Base-by-base conservation (phyloP, 1,140 invertebrate species). In the Drosophila melanica region DNA sequence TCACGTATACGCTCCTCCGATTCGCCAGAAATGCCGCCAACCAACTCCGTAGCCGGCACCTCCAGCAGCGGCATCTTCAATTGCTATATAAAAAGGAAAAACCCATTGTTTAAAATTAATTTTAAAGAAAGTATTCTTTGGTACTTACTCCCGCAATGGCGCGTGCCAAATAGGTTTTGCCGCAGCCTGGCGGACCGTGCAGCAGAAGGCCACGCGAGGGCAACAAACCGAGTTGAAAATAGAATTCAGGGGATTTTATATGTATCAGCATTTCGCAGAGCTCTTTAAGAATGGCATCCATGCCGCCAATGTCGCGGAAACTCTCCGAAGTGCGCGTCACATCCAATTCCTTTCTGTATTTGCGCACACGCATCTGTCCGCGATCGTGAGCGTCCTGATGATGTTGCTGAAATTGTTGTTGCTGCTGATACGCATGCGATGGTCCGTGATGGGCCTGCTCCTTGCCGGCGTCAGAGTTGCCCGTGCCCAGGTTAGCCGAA, bases 1-100 rank as follows among this genome's bases (percentile, higher is more conserved):
- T 98, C 95, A 64, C 98, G 93, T 58, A 99, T 97, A 76, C 97
- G 94, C 80, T 97, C 95, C 93, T 99, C 98, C 11, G 97, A 98
- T 91, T 99, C 98, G 0, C 98, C 98, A 3, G 98, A 98, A 74
- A 99, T 94, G 12, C 98, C 98, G n/a, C 96, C 96, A 27, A 99
- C 95, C 44, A 99, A 91, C 92, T 99, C 98, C 3, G 98, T 97
- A 0, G 97, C 97, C 45, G 96, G 95, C 5, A 99, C 95, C 92
- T 97, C 96, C 10, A 99, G 90, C 20, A 99, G 92, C 0, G 97
- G 96, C 54, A 99, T 86, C 63, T 93, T 90, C 44, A 95, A 77
- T 93, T 95, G 94, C 94, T 95, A 41, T 12, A 76, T 79, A 8
- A 6, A 16, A 45, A 27, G 0, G 0, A 54, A 6, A 11, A 10